Percentiles rank a stretch among this genome's conserved stretches.
These are phyloP conservation scores for Chiloscyllium punctatum DNA, from an alignment of 2,797 vertebrate species.

Conservation along the genomic window DNA sequence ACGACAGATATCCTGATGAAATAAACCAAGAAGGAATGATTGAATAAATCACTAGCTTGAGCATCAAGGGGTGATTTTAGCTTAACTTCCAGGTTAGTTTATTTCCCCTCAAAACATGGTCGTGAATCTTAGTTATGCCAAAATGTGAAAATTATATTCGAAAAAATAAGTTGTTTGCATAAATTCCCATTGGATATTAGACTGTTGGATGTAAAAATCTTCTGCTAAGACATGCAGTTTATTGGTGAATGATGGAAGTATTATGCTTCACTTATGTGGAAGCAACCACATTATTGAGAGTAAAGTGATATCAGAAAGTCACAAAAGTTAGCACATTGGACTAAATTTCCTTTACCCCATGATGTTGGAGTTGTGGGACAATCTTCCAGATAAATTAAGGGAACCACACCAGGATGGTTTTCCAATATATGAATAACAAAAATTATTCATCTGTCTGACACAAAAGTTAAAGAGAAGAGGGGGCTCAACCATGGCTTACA, in stretches of 20 bases:
- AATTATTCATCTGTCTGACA: no score
- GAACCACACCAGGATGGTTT: no score
- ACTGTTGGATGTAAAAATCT: neutral
- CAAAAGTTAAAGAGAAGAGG: no score
- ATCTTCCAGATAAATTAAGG: no score
- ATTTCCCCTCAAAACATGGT: neutral
- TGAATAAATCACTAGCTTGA: neutral
- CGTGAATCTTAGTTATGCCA: neutral
- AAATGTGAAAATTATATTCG: neutral
- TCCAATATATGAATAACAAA: no score
- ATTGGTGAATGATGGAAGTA: neutral
- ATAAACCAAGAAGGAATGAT: neutral
- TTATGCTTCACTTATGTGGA: neutral
- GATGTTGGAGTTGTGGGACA: no score
- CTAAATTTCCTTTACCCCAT: no score
- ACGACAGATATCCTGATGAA: neutral
- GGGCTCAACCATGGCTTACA: no score
- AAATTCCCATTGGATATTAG: neutral
- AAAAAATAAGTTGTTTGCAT: neutral
- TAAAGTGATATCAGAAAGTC: neutral
- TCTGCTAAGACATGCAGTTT: neutral
- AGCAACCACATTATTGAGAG: neutral
- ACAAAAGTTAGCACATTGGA: no score
- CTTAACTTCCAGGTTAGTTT: neutral
- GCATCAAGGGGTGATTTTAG: neutral